A percentile compares a stretch with the other conserved stretches of the same genome.
Conservation (phyloP, 1,140 invertebrate species). For the Lepeophtheirus salmonis region DNA sequence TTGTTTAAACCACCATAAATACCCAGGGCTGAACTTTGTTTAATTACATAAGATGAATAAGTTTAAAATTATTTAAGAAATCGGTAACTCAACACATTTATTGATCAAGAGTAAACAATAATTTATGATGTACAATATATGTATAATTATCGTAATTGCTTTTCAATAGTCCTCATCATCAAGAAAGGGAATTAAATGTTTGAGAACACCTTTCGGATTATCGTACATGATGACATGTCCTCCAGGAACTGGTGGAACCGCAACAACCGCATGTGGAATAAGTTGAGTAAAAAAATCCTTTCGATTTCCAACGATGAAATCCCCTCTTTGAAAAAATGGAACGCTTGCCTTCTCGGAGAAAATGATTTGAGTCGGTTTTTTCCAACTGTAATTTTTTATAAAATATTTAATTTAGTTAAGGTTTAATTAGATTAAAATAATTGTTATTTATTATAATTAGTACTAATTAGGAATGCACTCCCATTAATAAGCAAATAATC, state of each 20-base stretch:
- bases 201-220: slow-evolving; percentile 3
- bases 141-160: not conserved
- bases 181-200: not conserved
- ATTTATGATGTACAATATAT: too few species aligned
- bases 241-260: not conserved
- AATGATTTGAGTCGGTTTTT: not conserved
- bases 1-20: too few species aligned
- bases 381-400: not conserved
- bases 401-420: too few species aligned
- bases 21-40: too few species aligned
- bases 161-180: not conserved
- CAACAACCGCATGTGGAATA: not conserved
- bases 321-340: not conserved
- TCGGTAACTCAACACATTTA: too few species aligned
- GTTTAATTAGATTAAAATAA: too few species aligned
- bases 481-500: too few species aligned
- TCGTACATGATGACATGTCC: slow-evolving; percentile 7
- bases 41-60: too few species aligned
- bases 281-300: slow-evolving; percentile 1
- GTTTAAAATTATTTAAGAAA: too few species aligned
- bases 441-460: too few species aligned
- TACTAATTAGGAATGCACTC: too few species aligned
- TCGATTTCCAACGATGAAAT: not conserved
- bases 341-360: not conserved
- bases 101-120: too few species aligned